Base-by-base conservation (phyloP, 2,113 vertebrate genomes). In the Poecile atricapillus region DNA sequence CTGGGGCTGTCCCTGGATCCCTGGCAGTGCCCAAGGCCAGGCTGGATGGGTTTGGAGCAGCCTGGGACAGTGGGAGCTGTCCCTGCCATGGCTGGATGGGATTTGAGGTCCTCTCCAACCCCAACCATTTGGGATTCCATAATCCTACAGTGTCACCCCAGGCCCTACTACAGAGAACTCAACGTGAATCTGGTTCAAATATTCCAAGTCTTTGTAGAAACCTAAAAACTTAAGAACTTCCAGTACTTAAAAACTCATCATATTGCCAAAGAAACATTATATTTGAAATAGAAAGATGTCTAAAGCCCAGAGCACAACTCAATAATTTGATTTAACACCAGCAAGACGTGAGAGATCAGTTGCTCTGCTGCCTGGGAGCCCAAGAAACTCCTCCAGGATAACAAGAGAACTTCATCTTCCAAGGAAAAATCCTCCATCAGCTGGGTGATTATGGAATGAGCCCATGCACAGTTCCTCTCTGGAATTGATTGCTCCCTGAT, bases 361-460 rank as follows among this genome's bases (percentile, higher is more conserved):
- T 33, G 15, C 28, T 83, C 70, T 30, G 64, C 73, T 39, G 19
- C 15, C 28, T 30, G 60, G 15, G 28, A 75, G 13, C 12, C 43
- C 60, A 43, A 8, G 50, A 15, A 86, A 60, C 21, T 21, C 23
- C 28, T 59, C 35, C 53, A 18, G 62, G n/a, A n/a, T 0, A 50
- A 44, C 35, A 49, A 15, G 3, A 68, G 7, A 33, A 15, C 15
- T 60, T 70, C 3, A 41, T 31, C 46, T 43, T 28, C 5, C 56
- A 20, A 63, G 64, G 41, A 28, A 28, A 62, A 90, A 33, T 33
- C 35, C 49, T 8, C 11, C 7, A 0, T 7, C 17, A 68, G 44
- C 23, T 30, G 60, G 37, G 43, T 0, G 18, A 11, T 35, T 9
- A 33, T 2, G 1, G 25, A 33, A 20, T 0, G 4, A 70, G 15